Base-by-base conservation (phyloP, 2,888 invertebrate species). In the Ypsolopha sequella region DNA sequence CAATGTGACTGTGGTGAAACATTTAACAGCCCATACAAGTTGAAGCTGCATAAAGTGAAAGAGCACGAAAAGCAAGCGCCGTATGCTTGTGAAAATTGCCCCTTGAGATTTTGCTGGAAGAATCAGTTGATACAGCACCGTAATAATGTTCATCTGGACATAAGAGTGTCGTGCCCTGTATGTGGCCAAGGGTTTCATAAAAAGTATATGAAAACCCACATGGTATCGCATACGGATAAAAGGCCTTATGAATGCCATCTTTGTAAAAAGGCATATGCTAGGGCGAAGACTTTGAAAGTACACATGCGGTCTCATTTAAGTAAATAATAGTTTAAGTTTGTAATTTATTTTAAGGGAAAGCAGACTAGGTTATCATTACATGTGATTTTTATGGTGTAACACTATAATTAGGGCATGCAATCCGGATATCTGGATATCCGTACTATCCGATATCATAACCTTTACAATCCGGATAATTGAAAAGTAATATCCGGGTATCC, bases 181-280 rank as follows among this genome's bases (percentile, higher is more conserved):
- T 76, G 74, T 24, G 70, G 69, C 0, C 58, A 56, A 35, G 63
- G 63, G 1, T 72, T 63, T 36, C 58, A 62, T 0, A 55, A 53
- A 4, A 56, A 61, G 1, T 55, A 58, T 0, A 36, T 72, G n/a
- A 58, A 60, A 2, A 36, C 54, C 1, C 73, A 73, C 50, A 61
- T 68, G 60, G 56, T 62, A 1, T 63, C 58, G 11, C 65, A 65
- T 13, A 53, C 52, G 7, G 49, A 52, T 1, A 54, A 38, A 1
- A 58, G 54, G 11, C 61, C 61, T 6, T 64, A 58, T 14, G 52
- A 59, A 35, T 63, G 58, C 14, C 38, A 36, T 3, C 52, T 51
- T 6, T 58, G 62, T 41, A 46, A 50, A 36, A 66, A 60, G 43
- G 54, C 50, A 13, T 65, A 60, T 36, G 44, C 43, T n/a, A 13